Evolutionary conservation across 2,888 invertebrate genomes (phyloP).

Genomic region (Tribolium freemani): DNA sequence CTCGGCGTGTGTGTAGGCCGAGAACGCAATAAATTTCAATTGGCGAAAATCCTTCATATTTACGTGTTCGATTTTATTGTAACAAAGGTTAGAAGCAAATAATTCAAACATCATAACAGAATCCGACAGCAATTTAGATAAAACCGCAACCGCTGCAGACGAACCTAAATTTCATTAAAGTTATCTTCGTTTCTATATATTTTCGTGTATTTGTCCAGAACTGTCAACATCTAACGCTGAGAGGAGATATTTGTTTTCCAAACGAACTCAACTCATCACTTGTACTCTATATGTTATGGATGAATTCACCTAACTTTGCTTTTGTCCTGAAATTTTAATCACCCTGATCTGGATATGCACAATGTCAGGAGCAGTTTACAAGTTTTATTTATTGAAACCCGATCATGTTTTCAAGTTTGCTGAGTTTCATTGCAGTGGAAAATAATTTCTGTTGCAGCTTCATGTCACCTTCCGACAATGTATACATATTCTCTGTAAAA

Average conservation of each 20-base stretch:
- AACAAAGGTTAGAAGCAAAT: conserved; percentile 9
- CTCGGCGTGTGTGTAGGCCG: background rate
- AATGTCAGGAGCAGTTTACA: background rate
- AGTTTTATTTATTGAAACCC: background rate
- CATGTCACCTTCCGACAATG: background rate
- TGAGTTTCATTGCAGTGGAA: background rate
- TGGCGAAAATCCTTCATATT: conserved; percentile 10
- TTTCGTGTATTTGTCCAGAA: conserved; percentile 16
- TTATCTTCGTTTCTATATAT: conserved; percentile 19
- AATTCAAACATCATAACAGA: conserved; percentile 15
- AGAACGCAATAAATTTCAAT: background rate
- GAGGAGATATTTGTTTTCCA: background rate
- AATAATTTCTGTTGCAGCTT: background rate
- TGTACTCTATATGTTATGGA: background rate
- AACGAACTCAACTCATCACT: background rate
- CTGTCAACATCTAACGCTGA: conserved; percentile 2
- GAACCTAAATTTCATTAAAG: conserved; percentile 27
- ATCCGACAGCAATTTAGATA: background rate
- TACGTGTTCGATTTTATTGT: conserved; percentile 11
- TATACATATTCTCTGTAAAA: background rate
- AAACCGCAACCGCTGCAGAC: conserved; percentile 6
- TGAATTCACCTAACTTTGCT: background rate
- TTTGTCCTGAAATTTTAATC: background rate
- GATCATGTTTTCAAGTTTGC: background rate
- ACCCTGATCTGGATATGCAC: background rate